These are phyloP conservation scores for Anthonomus grandis DNA, from an alignment of 1,140 invertebrate genomes.

Conservation along the genomic window DNA sequence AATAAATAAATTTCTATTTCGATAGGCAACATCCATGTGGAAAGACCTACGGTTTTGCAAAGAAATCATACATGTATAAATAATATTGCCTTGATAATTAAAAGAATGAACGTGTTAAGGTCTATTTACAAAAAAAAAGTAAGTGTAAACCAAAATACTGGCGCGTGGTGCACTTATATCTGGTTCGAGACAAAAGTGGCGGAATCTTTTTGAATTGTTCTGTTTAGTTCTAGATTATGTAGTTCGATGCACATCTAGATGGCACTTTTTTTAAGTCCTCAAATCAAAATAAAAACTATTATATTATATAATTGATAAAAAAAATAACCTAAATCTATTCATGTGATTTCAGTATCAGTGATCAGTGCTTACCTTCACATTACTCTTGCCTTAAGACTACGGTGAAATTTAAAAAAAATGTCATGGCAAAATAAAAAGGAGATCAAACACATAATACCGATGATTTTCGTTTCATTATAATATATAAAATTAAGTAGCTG, in stretches of 20 bases:
- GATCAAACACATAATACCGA: slow-evolving; percentile 19
- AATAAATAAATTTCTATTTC: no score
- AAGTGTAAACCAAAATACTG: slow-evolving; percentile 21
- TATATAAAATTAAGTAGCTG: slow-evolving; percentile 24
- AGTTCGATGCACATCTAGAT: not conserved
- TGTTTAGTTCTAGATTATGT: no score
- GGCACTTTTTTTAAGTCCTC: not conserved
- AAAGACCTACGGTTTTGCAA: no score
- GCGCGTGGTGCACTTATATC: slow-evolving; percentile 7
- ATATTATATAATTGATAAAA: not conserved
- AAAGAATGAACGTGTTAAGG: no score
- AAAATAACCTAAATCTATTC: not conserved
- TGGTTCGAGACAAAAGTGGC: slow-evolving; percentile 19
- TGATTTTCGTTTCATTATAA: no score
- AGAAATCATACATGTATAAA: no score
- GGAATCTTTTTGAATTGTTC: no score
- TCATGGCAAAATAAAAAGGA: slow-evolving; percentile 16
- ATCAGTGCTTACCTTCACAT: no score
- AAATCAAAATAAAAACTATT: not conserved
- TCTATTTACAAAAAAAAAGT: slow-evolving; percentile 5
- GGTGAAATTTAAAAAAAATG: slow-evolving; percentile 10
- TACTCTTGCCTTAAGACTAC: no score
- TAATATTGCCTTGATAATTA: no score
- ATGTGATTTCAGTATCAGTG: not conserved
- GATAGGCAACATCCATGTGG: no score